Percentiles rank a stretch among this genome's conserved stretches.
Conservation (phyloP, 2,797 vertebrate species). For the Florisuga fusca region DNA sequence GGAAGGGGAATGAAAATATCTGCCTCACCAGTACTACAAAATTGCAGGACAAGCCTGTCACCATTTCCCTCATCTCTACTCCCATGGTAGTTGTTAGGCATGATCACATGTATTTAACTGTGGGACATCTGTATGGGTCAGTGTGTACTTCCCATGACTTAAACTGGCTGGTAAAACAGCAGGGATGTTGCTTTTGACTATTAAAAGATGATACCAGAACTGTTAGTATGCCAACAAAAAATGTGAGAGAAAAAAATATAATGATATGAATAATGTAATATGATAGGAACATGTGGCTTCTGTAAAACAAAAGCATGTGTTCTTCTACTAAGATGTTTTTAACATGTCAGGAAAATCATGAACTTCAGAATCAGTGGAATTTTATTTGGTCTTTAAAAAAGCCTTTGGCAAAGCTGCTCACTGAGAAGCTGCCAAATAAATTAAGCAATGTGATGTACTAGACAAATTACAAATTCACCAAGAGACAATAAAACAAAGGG, state of each 20-base stretch:
- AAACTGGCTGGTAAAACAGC: not conserved
- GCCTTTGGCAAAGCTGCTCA: conserved; percentile 60
- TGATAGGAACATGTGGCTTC: not conserved
- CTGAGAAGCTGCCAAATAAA: conserved; percentile 65
- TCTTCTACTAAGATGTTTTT: not conserved
- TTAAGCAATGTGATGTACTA: conserved; percentile 36
- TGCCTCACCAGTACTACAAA: not conserved
- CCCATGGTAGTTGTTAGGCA: not conserved
- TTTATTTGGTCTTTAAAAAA: conserved; percentile 63
- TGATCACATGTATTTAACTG: not conserved
- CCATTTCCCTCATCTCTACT: not conserved
- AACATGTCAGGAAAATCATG: conserved; percentile 35
- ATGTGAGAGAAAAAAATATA: not conserved
- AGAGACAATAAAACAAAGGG: conserved; percentile 60
- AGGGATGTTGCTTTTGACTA: not conserved
- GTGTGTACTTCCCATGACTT: not conserved
- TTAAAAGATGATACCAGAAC: not conserved
- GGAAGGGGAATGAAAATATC: not conserved
- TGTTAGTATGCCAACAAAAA: not conserved
- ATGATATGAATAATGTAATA: not conserved
- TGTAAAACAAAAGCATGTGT: conserved; percentile 22
- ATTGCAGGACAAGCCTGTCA: not conserved
- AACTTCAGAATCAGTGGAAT: conserved; percentile 38
- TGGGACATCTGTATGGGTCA: not conserved
- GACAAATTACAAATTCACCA: conserved; percentile 57